These are phyloP conservation scores for Sciurus vulgaris DNA, from an alignment of 2,797 vertebrate species.

Conservation along the genomic window DNA sequence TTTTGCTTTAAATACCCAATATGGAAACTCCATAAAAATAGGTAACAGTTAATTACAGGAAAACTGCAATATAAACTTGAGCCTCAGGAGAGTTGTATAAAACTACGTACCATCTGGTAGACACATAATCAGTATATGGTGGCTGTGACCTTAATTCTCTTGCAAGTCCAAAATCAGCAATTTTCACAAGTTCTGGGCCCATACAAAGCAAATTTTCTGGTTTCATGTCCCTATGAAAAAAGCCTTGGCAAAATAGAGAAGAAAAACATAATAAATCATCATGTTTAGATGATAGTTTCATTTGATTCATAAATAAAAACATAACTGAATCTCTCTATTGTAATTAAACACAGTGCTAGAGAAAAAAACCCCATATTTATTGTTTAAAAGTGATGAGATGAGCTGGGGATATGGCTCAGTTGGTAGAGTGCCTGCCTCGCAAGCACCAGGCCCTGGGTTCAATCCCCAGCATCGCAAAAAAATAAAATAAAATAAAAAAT, in stretches of 20 bases:
- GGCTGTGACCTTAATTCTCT: constrained; percentile 98
- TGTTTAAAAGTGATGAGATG: background rate
- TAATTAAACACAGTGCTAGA: background rate
- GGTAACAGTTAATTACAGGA: background rate
- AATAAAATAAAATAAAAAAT: no score
- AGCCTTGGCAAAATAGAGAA: constrained; percentile 87
- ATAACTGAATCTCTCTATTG: background rate
- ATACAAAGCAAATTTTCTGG: constrained; percentile 98
- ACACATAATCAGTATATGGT: constrained; percentile 98
- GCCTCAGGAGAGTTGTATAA: background rate
- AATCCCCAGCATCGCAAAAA: no score
- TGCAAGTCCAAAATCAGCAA: constrained; percentile 98
- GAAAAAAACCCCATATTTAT: background rate
- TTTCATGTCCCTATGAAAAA: constrained; percentile 99
- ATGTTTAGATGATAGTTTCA: background rate
- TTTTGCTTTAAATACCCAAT: background rate
- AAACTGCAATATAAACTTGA: background rate
- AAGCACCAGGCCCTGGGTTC: no score
- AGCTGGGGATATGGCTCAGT: no score
- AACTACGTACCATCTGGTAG: constrained; percentile 95
- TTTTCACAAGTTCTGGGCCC: constrained; percentile 98
- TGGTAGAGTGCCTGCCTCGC: no score
- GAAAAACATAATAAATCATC: background rate
- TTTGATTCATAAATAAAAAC: constrained; percentile 29
- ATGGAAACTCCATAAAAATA: background rate